phyloP scores from a whole-genome alignment of 2,113 vertebrate species.

The Mustelus asterias region DNA sequence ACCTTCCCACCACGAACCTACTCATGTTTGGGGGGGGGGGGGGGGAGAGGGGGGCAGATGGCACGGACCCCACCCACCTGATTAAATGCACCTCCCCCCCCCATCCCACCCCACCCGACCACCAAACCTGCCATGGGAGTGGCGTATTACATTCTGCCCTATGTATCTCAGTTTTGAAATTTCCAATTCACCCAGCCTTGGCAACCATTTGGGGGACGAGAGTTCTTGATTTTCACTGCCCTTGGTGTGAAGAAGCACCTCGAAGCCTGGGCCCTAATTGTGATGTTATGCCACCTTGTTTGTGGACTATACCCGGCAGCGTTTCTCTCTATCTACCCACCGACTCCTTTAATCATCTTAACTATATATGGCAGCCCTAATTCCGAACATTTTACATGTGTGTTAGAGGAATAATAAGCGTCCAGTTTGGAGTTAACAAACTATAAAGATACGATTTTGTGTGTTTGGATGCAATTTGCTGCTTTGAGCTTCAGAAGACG shows the following conservation, averaged over 20 bases:
- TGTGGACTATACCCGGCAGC: neutral
- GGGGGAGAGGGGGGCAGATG: no score
- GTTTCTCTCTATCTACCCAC: neutral
- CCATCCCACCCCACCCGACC: no score
- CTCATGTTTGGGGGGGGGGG: no score
- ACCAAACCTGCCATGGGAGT: no score
- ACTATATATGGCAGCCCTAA: neutral
- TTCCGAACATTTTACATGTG: neutral
- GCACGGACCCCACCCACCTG: no score
- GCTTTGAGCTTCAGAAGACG: constrained; percentile 26
- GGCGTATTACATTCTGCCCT: neutral
- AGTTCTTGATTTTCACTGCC: neutral
- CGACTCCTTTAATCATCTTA: neutral
- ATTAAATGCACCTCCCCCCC: no score
- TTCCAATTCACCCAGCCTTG: neutral
- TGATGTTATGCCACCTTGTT: neutral
- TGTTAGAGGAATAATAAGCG: neutral
- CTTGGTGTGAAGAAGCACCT: neutral
- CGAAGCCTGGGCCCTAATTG: no score
- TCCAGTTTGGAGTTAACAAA: neutral
- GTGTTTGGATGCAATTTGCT: constrained; percentile 13
- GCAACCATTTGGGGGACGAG: neutral
- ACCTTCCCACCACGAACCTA: no score
- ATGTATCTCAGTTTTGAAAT: neutral
- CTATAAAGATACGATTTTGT: neutral